phyloP scores from a whole-genome alignment of 1,140 invertebrate genomes.

The Rhyzopertha dominica region DNA sequence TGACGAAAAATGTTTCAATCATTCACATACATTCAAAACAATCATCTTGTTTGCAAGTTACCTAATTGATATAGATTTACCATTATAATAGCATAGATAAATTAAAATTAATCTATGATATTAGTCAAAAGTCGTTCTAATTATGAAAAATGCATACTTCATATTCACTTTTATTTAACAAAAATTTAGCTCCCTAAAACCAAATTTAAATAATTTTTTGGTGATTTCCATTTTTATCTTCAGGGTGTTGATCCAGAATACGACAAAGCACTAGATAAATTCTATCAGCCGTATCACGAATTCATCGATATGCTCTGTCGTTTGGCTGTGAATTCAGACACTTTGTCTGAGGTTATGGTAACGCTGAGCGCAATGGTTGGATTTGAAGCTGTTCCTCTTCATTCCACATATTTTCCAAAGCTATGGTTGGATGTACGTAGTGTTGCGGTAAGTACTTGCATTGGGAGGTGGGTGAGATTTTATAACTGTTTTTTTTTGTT shows the following conservation, averaged over 20 bases:
- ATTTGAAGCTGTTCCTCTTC: constrained; percentile 77
- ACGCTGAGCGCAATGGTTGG: constrained; percentile 80
- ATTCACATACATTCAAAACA: no score
- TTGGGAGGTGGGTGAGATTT: constrained; percentile 15
- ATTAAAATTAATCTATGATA: no score
- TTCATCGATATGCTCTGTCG: constrained; percentile 84
- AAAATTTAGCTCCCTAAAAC: no score
- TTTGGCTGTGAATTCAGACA: constrained; percentile 77
- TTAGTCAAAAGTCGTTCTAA: no score
- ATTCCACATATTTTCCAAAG: constrained; percentile 78
- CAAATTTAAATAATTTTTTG: no score
- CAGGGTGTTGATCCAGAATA: constrained; percentile 72
- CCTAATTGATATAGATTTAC: no score
- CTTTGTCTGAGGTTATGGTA: constrained; percentile 71
- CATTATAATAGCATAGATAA: no score
- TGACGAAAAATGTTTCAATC: no score
- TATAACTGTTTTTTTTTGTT: constrained; percentile 23
- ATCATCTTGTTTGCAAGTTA: no score
- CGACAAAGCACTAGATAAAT: constrained; percentile 69
- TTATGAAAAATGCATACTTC: no score
- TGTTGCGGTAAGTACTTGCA: constrained; percentile 54
- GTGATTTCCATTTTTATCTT: constrained; percentile 15
- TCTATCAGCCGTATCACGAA: constrained; percentile 77
- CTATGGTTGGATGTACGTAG: constrained; percentile 77
- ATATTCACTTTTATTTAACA: no score